Evolutionary conservation across 2,797 vertebrate genomes (phyloP).

Genomic region (Decapterus maruadsi): DNA sequence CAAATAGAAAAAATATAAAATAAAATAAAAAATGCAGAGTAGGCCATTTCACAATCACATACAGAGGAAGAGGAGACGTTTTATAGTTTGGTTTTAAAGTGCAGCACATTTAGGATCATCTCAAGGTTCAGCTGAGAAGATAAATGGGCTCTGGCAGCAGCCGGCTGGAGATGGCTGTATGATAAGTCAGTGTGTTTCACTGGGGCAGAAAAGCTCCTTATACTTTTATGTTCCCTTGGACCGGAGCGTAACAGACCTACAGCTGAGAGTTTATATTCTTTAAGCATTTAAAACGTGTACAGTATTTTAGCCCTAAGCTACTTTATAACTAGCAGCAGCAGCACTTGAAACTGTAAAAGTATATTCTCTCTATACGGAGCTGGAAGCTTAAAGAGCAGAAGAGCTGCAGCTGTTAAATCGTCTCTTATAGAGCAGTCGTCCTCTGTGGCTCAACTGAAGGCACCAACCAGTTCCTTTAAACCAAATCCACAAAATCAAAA

Average conservation of each 20-base stretch:
- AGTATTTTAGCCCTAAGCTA: slow-evolving; percentile 1
- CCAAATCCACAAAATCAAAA: not conserved
- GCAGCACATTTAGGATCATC: too few relatives aligned
- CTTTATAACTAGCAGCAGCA: not conserved
- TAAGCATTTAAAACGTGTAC: slow-evolving; percentile 23
- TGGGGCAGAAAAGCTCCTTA: too few relatives aligned
- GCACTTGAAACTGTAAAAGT: slow-evolving; percentile 2
- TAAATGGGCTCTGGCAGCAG: not conserved
- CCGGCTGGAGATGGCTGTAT: not conserved
- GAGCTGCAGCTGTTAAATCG: not conserved
- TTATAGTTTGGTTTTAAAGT: not conserved
- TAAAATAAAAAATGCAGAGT: not conserved
- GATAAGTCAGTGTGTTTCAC: too few relatives aligned
- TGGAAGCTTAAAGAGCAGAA: not conserved
- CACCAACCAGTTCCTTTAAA: not conserved
- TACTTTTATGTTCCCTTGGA: too few relatives aligned
- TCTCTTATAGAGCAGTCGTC: not conserved
- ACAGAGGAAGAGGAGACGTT: not conserved
- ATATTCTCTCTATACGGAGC: not conserved
- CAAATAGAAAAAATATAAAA: not conserved
- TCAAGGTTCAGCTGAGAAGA: not conserved
- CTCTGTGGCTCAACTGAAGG: not conserved
- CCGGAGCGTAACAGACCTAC: too few relatives aligned
- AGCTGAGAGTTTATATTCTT: slow-evolving; percentile 6
- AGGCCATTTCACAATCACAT: not conserved